These are phyloP conservation scores for Gasterosteus nipponicus DNA, from an alignment of 2,113 vertebrate genomes.

Conservation along the genomic window DNA sequence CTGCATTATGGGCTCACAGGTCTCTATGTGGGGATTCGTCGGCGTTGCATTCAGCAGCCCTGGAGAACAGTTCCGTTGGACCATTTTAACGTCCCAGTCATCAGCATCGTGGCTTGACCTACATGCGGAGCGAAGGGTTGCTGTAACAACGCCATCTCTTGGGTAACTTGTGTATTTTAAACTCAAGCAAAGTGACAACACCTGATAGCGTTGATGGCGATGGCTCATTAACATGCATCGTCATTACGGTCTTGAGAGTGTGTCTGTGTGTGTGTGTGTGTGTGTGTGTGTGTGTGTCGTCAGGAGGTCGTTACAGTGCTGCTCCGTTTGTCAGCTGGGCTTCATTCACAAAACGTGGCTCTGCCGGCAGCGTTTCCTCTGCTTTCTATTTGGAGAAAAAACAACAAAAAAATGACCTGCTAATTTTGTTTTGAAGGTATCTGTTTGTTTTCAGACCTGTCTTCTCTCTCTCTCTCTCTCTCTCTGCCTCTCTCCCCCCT, in stretches of 20 bases:
- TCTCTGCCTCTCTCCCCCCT: slow-evolving; percentile 15
- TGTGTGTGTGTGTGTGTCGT: neutral
- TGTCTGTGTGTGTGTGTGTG: neutral
- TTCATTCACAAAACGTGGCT: slow-evolving; percentile 64
- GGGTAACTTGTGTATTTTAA: neutral
- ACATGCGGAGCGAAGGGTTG: neutral
- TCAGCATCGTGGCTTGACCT: slow-evolving; percentile 14
- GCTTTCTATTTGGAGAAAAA: slow-evolving; percentile 48
- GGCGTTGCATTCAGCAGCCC: neutral
- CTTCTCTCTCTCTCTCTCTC: slow-evolving; percentile 28
- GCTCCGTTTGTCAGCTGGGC: slow-evolving; percentile 52
- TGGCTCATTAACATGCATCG: neutral
- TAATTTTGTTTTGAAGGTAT: slow-evolving; percentile 52
- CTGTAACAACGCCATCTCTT: slow-evolving; percentile 26
- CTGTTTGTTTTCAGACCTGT: slow-evolving; percentile 66
- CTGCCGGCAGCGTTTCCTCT: slow-evolving; percentile 48
- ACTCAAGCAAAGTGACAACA: neutral
- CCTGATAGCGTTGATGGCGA: neutral
- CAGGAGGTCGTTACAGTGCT: slow-evolving; percentile 2
- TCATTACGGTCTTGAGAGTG: neutral
- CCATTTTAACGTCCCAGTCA: neutral
- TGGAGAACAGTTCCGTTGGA: neutral
- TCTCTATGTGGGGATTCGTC: neutral
- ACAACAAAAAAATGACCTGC: slow-evolving; percentile 3
- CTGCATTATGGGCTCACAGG: neutral